Evolutionary conservation across 2,888 invertebrate species (phyloP).

Genomic region (Lobophora halterata): DNA sequence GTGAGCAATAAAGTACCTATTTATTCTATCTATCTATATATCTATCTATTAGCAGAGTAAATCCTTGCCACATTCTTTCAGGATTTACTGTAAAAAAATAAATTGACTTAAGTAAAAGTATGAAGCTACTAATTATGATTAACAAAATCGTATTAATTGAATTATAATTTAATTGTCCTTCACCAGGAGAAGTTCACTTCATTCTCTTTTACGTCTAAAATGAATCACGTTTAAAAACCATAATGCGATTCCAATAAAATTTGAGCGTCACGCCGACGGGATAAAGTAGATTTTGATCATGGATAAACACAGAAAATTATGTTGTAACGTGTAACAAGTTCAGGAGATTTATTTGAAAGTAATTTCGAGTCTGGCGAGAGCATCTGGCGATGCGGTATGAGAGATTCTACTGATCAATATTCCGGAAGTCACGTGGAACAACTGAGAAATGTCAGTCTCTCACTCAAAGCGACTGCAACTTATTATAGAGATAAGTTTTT

Average conservation of each 20-base stretch:
- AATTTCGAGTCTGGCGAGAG: slow-evolving; percentile 74
- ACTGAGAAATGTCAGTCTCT: slow-evolving; percentile 75
- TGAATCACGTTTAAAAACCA: slow-evolving; percentile 8
- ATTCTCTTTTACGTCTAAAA: slow-evolving; percentile 10
- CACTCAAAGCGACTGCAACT: slow-evolving; percentile 62
- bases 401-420: slow-evolving; percentile 77
- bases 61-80: too few relatives aligned
- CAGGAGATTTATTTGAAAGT: slow-evolving; percentile 75
- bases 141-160: slow-evolving; percentile 1
- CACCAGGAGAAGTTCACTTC: too few relatives aligned
- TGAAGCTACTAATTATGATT: too few relatives aligned
- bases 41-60: too few relatives aligned
- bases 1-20: too few relatives aligned
- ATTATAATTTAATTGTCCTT: slow-evolving; percentile 5
- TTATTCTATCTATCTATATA: too few relatives aligned
- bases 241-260: slow-evolving; percentile 1
- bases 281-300: slow-evolving; percentile 16
- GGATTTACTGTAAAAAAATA: too few relatives aligned
- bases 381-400: slow-evolving; percentile 76
- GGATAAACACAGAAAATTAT: slow-evolving; percentile 10
- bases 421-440: slow-evolving; percentile 69
- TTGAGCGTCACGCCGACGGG: slow-evolving; percentile 6
- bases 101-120: too few relatives aligned
- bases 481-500: slow-evolving; percentile 48
- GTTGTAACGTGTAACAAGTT: slow-evolving; percentile 48